Conservation (phyloP, 1,140 invertebrate species). For the Contarinia nasturtii region DNA sequence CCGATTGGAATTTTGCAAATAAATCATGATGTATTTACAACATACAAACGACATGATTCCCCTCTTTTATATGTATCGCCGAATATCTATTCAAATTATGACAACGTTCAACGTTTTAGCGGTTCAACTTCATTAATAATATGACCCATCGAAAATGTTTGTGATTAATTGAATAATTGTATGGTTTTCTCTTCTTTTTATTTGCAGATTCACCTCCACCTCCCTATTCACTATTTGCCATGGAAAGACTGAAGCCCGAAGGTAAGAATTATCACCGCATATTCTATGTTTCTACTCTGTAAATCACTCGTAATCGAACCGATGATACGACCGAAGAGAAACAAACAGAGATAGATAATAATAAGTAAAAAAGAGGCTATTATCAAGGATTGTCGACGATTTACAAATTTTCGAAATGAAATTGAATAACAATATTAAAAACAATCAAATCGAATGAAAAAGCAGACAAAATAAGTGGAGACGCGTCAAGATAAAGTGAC, state of each 20-base stretch:
- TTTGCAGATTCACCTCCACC: constrained; percentile 52
- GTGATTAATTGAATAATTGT: neutral
- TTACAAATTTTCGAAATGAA: neutral
- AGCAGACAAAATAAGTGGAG: neutral
- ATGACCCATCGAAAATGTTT: neutral
- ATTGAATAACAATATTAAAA: neutral
- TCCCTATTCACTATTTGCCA: constrained; percentile 45
- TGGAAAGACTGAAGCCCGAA: constrained; percentile 49
- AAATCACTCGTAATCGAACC: neutral
- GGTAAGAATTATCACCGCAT: constrained; percentile 28
- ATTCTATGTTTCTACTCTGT: constrained; percentile 28
- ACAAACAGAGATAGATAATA: neutral
- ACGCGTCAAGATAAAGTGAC: neutral
- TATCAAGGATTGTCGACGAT: too few relatives aligned
- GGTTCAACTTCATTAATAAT: neutral
- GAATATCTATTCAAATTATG: constrained; percentile 1
- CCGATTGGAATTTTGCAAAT: too few relatives aligned
- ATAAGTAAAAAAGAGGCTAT: too few relatives aligned
- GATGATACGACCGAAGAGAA: neutral
- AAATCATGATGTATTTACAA: too few relatives aligned
- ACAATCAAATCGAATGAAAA: too few relatives aligned
- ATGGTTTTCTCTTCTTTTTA: constrained; percentile 14
- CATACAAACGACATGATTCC: too few relatives aligned
- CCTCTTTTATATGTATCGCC: too few relatives aligned
- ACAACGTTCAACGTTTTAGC: neutral